These are phyloP conservation scores for Hemiscyllium ocellatum DNA, from an alignment of 2,113 vertebrate genomes.

Conservation along the genomic window DNA sequence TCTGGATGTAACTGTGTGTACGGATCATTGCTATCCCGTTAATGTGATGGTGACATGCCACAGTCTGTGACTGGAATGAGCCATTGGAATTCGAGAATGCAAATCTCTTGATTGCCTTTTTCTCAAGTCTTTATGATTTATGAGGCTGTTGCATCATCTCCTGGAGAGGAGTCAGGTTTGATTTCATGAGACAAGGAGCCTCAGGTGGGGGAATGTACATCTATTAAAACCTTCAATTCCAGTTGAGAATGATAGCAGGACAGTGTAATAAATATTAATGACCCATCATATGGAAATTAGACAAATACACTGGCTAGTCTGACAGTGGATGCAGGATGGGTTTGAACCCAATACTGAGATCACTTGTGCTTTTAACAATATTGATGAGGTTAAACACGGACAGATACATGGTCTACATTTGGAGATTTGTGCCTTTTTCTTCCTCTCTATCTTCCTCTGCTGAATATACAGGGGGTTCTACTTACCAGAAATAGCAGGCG, in stretches of 20 bases:
- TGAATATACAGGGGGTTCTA: neutral
- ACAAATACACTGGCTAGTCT: neutral
- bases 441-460: neutral
- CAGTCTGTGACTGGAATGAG: neutral
- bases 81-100: neutral
- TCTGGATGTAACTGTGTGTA: neutral
- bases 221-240: neutral
- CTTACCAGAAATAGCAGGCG: neutral
- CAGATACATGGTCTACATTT: neutral
- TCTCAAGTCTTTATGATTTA: neutral
- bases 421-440: neutral
- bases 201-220: neutral
- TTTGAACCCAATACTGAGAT: neutral
- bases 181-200: neutral
- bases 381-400: neutral
- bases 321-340: neutral
- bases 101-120: neutral
- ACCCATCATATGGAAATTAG: neutral
- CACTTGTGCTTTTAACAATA: neutral
- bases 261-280: neutral
- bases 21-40: neutral
- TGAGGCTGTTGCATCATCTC: neutral
- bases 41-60: neutral
- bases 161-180: neutral
- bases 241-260: neutral